Conservation (phyloP, 2,888 invertebrate genomes). For the Chironomus tentans region DNA sequence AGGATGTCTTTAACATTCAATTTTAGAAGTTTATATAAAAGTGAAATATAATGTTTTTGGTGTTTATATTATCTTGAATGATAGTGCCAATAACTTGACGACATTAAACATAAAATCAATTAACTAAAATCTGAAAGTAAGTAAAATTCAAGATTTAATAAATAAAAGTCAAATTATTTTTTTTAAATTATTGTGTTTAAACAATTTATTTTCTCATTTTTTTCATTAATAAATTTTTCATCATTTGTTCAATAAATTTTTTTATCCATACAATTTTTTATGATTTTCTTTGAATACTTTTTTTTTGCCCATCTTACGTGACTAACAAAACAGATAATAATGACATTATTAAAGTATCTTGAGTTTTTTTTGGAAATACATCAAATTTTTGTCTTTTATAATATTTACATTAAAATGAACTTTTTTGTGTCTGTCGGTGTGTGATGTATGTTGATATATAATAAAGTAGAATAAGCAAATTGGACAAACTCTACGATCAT, state of each 20-base stretch:
- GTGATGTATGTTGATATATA: background rate
- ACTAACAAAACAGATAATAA: background rate
- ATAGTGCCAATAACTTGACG: too few relatives aligned
- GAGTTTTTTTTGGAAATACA: background rate
- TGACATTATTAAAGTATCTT: background rate
- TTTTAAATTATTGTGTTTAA: background rate
- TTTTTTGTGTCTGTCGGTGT: background rate
- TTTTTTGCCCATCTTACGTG: background rate
- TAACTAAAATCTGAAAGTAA: too few relatives aligned
- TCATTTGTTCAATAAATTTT: constrained; percentile 5
- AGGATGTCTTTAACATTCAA: too few relatives aligned
- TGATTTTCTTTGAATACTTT: background rate
- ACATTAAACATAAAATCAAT: too few relatives aligned
- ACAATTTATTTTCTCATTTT: constrained; percentile 13
- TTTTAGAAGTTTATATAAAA: too few relatives aligned
- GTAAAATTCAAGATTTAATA: too few relatives aligned
- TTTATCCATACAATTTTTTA: constrained; percentile 10
- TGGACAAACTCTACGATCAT: background rate
- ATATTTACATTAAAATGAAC: background rate
- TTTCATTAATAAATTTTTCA: constrained; percentile 19
- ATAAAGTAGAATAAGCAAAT: background rate
- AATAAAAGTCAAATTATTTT: background rate
- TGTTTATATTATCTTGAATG: too few relatives aligned
- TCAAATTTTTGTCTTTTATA: constrained; percentile 1
- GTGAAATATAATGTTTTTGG: too few relatives aligned